Percentiles rank a stretch among this genome's conserved stretches.
Evolutionary conservation across 1,140 invertebrate genomes (phyloP).

Genomic region (Bombus pyrosoma): DNA sequence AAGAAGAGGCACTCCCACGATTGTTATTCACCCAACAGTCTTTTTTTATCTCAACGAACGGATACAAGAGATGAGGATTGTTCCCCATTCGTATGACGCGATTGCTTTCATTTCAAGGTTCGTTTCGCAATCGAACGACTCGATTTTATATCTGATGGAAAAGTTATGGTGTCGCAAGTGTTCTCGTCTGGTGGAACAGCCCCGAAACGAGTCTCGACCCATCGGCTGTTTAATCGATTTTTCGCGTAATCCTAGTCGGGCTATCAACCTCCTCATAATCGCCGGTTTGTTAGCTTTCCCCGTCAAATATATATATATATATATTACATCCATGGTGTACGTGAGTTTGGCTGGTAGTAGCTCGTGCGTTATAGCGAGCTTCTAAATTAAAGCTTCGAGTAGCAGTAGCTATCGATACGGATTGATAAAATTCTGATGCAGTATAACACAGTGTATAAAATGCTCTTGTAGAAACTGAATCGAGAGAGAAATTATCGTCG

Average conservation of each 20-base stretch:
- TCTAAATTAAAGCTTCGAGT: background rate
- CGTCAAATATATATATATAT: background rate
- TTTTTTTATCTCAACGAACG: constrained; percentile 18
- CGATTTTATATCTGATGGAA: constrained; percentile 3
- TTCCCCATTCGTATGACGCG: constrained; percentile 9
- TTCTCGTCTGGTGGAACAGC: background rate
- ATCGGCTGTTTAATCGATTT: constrained; percentile 56
- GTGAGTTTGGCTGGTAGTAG: background rate
- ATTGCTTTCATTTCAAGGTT: background rate
- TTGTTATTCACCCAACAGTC: background rate
- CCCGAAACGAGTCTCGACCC: background rate
- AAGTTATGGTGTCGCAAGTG: background rate
- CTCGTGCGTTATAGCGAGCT: background rate
- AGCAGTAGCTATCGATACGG: background rate
- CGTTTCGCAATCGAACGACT: background rate
- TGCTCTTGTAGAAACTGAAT: no score
- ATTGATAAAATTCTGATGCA: background rate
- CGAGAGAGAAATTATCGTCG: no score
- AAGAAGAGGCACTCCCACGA: background rate
- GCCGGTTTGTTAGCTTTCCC: constrained; percentile 13
- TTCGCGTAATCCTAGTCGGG: constrained; percentile 58
- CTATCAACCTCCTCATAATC: constrained; percentile 51
- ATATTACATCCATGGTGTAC: background rate
- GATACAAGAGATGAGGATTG: constrained; percentile 14
- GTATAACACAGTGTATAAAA: no score